A percentile compares a stretch with the other conserved stretches of the same genome.
These are phyloP conservation scores for Aleiodes testaceus DNA, from an alignment of 2,888 invertebrate species.

Conservation along the genomic window DNA sequence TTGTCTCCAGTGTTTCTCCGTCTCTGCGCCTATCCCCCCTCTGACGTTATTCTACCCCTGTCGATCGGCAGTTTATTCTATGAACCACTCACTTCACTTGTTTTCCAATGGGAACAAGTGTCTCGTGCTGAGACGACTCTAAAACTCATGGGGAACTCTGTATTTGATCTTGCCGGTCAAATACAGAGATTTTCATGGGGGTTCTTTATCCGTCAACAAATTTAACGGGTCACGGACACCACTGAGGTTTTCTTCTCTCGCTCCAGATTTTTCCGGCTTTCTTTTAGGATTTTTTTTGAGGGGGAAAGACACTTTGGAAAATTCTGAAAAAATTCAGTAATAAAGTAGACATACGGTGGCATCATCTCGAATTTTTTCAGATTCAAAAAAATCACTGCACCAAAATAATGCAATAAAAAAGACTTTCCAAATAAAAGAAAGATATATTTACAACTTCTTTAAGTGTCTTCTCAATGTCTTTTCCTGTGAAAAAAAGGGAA, in stretches of 20 bases:
- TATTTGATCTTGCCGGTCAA: too few relatives aligned
- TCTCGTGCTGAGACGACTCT: neutral
- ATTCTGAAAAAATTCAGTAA: too few relatives aligned
- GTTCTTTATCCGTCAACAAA: conserved; percentile 3
- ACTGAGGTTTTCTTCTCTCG: neutral
- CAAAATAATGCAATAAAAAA: too few relatives aligned
- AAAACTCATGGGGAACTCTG: too few relatives aligned
- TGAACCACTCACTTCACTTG: conserved; percentile 29
- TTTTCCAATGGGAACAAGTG: neutral
- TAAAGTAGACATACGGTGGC: too few relatives aligned
- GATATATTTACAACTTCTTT: neutral
- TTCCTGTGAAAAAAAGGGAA: neutral
- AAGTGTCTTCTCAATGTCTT: neutral
- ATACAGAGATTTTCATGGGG: conserved; percentile 13
- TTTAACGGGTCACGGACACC: conserved; percentile 16
- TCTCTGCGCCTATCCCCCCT: neutral
- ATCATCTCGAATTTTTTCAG: neutral
- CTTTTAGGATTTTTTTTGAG: too few relatives aligned
- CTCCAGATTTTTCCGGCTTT: neutral
- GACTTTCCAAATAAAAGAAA: neutral
- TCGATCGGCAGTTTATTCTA: neutral
- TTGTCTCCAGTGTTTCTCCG: conserved; percentile 31
- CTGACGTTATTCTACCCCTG: neutral
- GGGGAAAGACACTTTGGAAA: too few relatives aligned
- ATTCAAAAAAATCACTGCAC: too few relatives aligned